phyloP scores from a whole-genome alignment of 2,113 vertebrate species.

The Saguinus imperator region DNA sequence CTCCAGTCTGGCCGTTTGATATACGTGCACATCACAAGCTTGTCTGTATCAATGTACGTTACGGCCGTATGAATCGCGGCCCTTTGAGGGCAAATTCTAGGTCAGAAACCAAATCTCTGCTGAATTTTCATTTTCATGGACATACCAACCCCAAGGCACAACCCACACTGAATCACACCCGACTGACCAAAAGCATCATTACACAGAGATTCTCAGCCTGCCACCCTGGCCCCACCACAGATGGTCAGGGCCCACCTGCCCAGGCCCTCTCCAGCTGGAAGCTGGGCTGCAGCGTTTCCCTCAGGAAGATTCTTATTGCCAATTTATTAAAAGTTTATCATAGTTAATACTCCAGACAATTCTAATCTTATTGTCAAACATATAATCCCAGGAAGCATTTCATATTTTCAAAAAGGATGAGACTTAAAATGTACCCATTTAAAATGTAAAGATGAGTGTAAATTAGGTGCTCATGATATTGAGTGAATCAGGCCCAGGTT shows the following conservation, averaged over 20 bases:
- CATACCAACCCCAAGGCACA: accelerated
- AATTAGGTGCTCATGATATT: accelerated
- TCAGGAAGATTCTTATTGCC: too few relatives aligned
- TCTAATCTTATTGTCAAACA: neutral
- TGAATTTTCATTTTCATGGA: accelerated
- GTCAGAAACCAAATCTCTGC: too few relatives aligned
- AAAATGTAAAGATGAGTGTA: accelerated
- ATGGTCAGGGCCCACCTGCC: accelerated
- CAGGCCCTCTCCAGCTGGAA: accelerated
- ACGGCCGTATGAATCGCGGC: accelerated
- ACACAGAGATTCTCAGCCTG: accelerated
- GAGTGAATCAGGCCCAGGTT: accelerated
- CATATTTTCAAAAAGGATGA: too few relatives aligned
- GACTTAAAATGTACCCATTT: accelerated
- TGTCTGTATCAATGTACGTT: accelerated
- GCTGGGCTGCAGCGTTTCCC: neutral
- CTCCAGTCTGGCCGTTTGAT: accelerated
- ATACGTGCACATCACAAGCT: accelerated
- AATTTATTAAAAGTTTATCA: neutral
- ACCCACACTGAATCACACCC: too few relatives aligned
- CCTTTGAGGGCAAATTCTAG: accelerated
- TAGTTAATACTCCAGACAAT: neutral
- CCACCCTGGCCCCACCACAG: accelerated
- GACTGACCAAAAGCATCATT: accelerated
- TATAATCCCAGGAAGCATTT: neutral